phyloP scores from a whole-genome alignment of 2,888 invertebrate genomes.

The Andrena marginata region DNA sequence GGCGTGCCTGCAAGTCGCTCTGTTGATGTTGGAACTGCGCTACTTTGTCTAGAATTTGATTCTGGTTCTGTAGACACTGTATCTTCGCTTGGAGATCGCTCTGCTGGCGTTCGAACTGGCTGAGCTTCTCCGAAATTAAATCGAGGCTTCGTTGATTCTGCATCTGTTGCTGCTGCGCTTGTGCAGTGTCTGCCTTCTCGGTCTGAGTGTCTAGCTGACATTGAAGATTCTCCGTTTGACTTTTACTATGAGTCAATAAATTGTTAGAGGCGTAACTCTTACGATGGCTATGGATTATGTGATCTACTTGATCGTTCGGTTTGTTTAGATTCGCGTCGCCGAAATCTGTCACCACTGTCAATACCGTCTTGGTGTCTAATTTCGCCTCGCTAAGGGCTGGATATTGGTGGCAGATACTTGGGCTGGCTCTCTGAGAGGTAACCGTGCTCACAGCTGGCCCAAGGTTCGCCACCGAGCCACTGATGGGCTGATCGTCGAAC shows the following conservation, averaged over 20 bases:
- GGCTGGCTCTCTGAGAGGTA: constrained; percentile 80
- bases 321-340: constrained; percentile 75
- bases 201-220: constrained; percentile 61
- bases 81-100: constrained; percentile 82
- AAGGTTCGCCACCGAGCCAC: constrained; percentile 82
- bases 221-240: constrained; percentile 78
- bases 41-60: constrained; percentile 83
- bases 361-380: constrained; percentile 77
- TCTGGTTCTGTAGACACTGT: constrained; percentile 83
- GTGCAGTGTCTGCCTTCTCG: constrained; percentile 67
- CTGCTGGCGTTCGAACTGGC: constrained; percentile 83
- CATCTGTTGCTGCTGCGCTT: constrained; percentile 69
- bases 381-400: constrained; percentile 81
- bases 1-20: constrained; percentile 79
- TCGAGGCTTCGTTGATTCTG: constrained; percentile 83
- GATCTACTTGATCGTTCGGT: constrained; percentile 80
- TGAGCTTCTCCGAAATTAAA: constrained; percentile 82
- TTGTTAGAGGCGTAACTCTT: constrained; percentile 76
- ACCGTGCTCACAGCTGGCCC: constrained; percentile 72
- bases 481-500: constrained; percentile 82
- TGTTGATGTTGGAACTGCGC: constrained; percentile 82
- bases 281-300: constrained; percentile 83
- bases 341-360: constrained; percentile 81
- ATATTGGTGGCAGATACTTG: constrained; percentile 82
- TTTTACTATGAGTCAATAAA: constrained; percentile 79